A percentile compares a stretch with the other conserved stretches of the same genome.
Evolutionary conservation across 2,888 invertebrate species (phyloP).

Genomic region (Parasteatoda lunata): DNA sequence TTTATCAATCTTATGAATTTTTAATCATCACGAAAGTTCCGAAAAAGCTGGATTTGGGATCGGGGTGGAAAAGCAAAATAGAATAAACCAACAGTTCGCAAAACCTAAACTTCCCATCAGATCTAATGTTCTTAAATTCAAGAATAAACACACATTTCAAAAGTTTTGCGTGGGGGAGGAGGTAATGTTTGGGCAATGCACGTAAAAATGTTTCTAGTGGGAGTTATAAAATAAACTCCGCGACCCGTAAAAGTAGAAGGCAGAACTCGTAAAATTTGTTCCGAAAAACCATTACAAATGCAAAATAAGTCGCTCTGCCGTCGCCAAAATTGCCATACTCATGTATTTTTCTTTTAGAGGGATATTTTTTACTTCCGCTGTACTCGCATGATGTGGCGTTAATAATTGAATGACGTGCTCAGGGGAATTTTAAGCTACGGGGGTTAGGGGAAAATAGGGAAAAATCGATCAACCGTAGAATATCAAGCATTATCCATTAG

Average conservation of each 20-base stretch:
- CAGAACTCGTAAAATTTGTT: neutral
- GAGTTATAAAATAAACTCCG: neutral
- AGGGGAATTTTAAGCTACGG: no score
- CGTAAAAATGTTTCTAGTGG: neutral
- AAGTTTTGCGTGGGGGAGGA: neutral
- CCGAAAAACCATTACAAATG: constrained; percentile 3
- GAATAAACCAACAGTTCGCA: no score
- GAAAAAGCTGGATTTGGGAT: no score
- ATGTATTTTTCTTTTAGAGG: neutral
- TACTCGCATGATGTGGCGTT: neutral
- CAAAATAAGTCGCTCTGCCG: constrained; percentile 2
- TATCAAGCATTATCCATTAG: no score
- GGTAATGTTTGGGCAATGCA: neutral
- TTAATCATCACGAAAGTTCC: no score
- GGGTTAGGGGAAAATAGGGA: no score
- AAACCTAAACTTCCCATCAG: neutral
- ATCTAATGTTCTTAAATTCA: neutral
- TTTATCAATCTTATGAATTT: no score
- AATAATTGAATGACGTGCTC: neutral
- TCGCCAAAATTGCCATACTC: neutral
- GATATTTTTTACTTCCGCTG: neutral
- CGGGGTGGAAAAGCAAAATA: no score
- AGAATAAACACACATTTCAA: constrained; percentile 1
- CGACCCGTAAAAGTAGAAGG: neutral
- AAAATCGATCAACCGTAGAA: no score